phyloP scores from a whole-genome alignment of 2,888 invertebrate species.

The Eupithecia insigniata region DNA sequence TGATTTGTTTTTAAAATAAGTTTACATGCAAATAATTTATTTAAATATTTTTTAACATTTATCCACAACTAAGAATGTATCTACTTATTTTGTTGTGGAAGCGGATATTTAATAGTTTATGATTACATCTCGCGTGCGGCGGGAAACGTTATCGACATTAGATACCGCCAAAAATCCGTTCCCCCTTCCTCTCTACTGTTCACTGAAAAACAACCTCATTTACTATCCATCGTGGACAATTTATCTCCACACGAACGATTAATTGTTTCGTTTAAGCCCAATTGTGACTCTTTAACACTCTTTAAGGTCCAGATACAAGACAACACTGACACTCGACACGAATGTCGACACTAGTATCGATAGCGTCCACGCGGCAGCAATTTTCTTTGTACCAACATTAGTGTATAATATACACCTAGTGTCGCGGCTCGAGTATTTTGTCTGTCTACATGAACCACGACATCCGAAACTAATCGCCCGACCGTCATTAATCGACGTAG shows the following conservation, averaged over 20 bases:
- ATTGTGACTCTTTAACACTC: background rate
- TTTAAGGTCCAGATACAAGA: too few relatives aligned
- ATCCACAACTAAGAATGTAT: background rate
- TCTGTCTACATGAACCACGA: too few relatives aligned
- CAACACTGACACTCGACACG: too few relatives aligned
- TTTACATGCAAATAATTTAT: background rate
- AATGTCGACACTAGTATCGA: too few relatives aligned
- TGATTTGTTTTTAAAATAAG: background rate
- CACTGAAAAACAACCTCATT: background rate
- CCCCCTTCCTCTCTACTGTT: background rate
- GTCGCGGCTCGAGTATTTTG: too few relatives aligned
- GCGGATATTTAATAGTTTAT: background rate
- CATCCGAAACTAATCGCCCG: too few relatives aligned
- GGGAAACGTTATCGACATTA: background rate
- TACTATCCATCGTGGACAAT: background rate
- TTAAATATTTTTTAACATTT: background rate
- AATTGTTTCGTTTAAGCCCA: background rate
- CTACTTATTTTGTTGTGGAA: background rate
- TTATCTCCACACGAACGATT: background rate
- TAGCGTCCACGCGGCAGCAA: too few relatives aligned
- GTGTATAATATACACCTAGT: too few relatives aligned
- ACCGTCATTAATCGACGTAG: too few relatives aligned
- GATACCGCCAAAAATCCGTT: background rate
- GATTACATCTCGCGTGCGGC: background rate
- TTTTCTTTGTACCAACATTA: too few relatives aligned